Conservation (phyloP, 2,797 vertebrate genomes). For the Malurus leucopterus region DNA sequence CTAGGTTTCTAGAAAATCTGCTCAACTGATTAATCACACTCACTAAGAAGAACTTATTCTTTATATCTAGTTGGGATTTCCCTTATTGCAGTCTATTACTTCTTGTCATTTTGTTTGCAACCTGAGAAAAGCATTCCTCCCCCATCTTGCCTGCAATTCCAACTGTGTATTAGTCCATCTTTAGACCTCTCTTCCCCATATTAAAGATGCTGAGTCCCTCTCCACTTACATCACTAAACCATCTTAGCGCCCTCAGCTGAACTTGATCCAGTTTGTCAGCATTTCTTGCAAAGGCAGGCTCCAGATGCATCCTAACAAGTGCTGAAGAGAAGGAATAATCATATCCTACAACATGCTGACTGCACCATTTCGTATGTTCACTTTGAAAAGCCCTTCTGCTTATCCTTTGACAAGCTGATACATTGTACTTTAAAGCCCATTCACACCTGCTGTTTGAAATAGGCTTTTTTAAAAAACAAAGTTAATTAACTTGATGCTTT, state of each 20-base stretch:
- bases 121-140: neutral
- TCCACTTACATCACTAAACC: neutral
- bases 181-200: neutral
- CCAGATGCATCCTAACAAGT: neutral
- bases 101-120: neutral
- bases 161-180: neutral
- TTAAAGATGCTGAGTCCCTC: neutral
- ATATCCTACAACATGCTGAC: neutral
- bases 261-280: neutral
- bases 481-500: neutral
- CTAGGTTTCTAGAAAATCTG: neutral
- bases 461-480: neutral
- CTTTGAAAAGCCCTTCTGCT: neutral
- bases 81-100: neutral
- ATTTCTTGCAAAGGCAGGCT: neutral
- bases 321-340: neutral
- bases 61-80: neutral
- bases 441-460: neutral
- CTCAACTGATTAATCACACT: neutral
- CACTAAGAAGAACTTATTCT: neutral
- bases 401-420: neutral
- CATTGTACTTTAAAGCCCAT: neutral
- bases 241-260: neutral
- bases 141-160: neutral
- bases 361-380: neutral